Evolutionary conservation across 2,888 invertebrate species (phyloP).

Genomic region (Apamea sordens): DNA sequence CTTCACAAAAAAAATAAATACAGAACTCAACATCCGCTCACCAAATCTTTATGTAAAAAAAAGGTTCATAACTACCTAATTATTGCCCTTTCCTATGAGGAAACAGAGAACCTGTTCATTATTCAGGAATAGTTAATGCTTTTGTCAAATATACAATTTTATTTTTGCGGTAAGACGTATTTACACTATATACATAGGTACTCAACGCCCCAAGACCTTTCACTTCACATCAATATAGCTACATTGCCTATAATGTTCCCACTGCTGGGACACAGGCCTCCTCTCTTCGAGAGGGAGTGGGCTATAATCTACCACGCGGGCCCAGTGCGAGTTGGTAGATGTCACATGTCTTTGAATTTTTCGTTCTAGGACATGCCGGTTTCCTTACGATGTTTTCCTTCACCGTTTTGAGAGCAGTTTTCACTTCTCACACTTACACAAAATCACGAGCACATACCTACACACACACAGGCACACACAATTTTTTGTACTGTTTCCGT

Average conservation of each 20-base stretch:
- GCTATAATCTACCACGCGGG: no score
- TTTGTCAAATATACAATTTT: not conserved
- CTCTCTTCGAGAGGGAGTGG: no score
- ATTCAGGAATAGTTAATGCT: not conserved
- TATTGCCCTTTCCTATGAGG: not conserved
- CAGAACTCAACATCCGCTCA: not conserved
- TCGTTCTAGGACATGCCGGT: no score
- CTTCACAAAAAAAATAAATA: no score
- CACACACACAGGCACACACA: not conserved
- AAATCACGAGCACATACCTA: not conserved
- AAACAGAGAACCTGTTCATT: not conserved
- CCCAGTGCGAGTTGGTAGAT: no score
- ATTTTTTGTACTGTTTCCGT: not conserved
- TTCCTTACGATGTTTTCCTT: no score
- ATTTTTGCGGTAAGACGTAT: not conserved
- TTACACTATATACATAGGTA: no score
- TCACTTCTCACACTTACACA: not conserved
- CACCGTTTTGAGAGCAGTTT: not conserved
- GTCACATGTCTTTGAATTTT: no score
- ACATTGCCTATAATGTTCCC: no score
- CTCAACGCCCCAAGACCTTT: not conserved
- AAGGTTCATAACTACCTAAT: not conserved
- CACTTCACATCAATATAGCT: not conserved
- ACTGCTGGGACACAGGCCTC: no score
- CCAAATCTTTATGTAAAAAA: not conserved